A percentile compares a stretch with the other conserved stretches of the same genome.
Evolutionary conservation across 2,888 invertebrate species (phyloP).

Genomic region (Hirtodrosophila cameraria): DNA sequence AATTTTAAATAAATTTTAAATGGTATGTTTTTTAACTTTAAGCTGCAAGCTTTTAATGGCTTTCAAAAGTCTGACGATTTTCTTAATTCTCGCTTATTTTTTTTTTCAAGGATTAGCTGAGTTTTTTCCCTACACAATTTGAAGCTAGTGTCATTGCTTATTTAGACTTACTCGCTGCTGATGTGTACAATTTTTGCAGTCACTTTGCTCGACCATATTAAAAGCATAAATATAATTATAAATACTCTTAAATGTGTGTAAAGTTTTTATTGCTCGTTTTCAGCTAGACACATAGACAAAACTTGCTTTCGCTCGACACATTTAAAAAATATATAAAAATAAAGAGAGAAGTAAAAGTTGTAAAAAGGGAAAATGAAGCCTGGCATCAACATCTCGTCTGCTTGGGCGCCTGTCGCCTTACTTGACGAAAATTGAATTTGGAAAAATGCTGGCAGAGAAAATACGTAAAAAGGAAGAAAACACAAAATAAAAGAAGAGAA

Average conservation of each 20-base stretch:
- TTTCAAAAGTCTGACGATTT: too few relatives aligned
- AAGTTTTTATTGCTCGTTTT: conserved; percentile 53
- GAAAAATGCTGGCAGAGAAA: conserved; percentile 50
- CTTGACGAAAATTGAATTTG: conserved; percentile 65
- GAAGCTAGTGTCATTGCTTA: too few relatives aligned
- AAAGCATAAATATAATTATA: conserved; percentile 56
- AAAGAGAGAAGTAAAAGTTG: too few relatives aligned
- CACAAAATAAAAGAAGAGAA: conserved; percentile 9
- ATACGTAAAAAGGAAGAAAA: conserved; percentile 6
- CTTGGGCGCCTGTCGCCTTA: conserved; percentile 43
- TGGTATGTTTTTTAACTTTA: too few relatives aligned
- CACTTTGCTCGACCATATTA: conserved; percentile 25
- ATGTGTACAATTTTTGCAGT: background rate
- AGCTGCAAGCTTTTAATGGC: too few relatives aligned
- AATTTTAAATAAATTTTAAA: too few relatives aligned
- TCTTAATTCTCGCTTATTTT: too few relatives aligned
- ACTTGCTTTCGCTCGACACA: too few relatives aligned
- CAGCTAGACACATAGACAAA: conserved; percentile 38
- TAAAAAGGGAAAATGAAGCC: background rate
- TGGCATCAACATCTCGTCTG: background rate
- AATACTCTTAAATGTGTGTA: conserved; percentile 54
- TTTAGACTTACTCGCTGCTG: background rate
- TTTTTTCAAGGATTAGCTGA: too few relatives aligned
- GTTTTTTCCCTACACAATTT: too few relatives aligned
- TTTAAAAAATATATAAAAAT: too few relatives aligned